phyloP scores from a whole-genome alignment of 92 coral and sea anemone species.

The Anthopleura xanthogrammica region DNA sequence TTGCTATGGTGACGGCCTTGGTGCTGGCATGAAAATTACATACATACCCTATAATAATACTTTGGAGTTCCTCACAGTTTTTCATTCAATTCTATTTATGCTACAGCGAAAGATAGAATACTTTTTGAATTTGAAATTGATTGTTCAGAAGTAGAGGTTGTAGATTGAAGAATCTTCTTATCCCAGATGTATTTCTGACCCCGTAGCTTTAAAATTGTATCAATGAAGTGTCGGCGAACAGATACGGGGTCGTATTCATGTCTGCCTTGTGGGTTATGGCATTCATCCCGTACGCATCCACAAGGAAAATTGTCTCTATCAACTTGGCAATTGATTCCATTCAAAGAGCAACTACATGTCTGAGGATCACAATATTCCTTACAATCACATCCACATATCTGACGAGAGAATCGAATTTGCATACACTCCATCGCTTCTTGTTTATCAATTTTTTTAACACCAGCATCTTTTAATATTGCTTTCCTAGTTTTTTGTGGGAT shows the following conservation, averaged over 20 bases:
- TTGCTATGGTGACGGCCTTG: not conserved
- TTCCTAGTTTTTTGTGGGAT: conserved; percentile 89
- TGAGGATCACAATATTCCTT: conserved; percentile 82
- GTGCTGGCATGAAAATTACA: not conserved
- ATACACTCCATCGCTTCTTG: conserved; percentile 87
- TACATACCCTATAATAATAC: not conserved
- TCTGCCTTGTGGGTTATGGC: conserved; percentile 87
- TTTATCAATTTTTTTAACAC: conserved; percentile 91
- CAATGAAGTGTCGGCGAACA: conserved; percentile 88
- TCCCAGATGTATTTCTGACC: conserved; percentile 79
- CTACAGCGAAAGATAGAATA: conserved; percentile 39
- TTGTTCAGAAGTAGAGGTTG: not conserved
- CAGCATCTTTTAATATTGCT: conserved; percentile 95
- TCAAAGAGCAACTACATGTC: conserved; percentile 81
- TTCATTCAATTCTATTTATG: not conserved
- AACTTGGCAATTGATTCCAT: conserved; percentile 97
- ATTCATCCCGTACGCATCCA: conserved; percentile 85
- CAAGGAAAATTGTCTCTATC: conserved; percentile 97
- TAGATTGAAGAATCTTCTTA: conserved; percentile 16
- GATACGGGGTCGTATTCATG: conserved; percentile 89
- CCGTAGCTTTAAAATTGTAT: conserved; percentile 69
- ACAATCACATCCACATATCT: conserved; percentile 93
- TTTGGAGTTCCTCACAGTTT: not conserved
- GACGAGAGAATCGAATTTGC: conserved; percentile 95
- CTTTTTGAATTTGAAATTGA: conserved; percentile 10